phyloP scores from a whole-genome alignment of 1,140 invertebrate species.

The Microplitis demolitor region DNA sequence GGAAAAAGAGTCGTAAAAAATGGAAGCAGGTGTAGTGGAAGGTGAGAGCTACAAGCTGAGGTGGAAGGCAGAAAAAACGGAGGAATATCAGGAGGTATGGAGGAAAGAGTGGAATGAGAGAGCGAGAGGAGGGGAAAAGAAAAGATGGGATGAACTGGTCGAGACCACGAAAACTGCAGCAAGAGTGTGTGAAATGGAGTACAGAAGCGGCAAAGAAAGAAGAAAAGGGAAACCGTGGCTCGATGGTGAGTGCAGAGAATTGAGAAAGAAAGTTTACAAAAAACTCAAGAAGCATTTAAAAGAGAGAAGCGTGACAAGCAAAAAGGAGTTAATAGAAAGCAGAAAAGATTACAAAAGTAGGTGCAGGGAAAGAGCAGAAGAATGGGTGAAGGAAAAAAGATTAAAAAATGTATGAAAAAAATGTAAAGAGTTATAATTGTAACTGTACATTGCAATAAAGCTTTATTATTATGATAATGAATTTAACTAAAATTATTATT shows the following conservation, averaged over 20 bases:
- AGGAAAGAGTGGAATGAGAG: background rate
- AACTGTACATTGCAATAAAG: too few relatives aligned
- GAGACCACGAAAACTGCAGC: background rate
- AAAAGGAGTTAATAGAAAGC: conserved; percentile 9
- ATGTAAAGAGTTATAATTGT: too few relatives aligned
- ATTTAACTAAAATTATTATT: too few relatives aligned
- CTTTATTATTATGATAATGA: too few relatives aligned
- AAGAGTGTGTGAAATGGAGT: background rate
- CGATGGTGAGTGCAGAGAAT: too few relatives aligned
- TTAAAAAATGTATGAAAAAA: too few relatives aligned
- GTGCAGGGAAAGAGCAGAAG: too few relatives aligned
- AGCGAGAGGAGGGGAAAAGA: background rate
- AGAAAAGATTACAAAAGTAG: background rate
- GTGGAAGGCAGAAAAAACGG: background rate
- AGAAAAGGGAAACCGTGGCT: background rate
- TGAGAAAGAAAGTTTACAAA: conserved; percentile 1
- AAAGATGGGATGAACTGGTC: background rate
- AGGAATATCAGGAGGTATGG: background rate
- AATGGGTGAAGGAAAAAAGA: too few relatives aligned
- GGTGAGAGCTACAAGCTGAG: background rate
- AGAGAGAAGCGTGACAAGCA: background rate
- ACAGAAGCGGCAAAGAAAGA: background rate
- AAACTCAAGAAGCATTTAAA: conserved; percentile 6
- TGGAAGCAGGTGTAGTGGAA: too few relatives aligned
- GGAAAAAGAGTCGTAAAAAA: background rate